phyloP scores from a whole-genome alignment of 2,888 invertebrate species.

The Drosophila atroscutellata region DNA sequence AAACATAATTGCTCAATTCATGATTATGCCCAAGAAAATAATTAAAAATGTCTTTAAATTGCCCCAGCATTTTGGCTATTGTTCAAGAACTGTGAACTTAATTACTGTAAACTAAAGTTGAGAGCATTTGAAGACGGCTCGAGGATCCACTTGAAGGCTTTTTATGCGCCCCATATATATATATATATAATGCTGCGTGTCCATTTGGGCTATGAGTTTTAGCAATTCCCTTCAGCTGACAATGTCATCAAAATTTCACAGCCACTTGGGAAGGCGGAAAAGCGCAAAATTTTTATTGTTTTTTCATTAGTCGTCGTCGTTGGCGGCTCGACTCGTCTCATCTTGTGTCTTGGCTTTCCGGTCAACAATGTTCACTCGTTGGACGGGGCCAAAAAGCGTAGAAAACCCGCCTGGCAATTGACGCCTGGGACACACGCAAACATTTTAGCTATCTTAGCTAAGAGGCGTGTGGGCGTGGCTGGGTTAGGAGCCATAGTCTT shows the following conservation, averaged over 20 bases:
- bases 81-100: slow-evolving; percentile 50
- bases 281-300: slow-evolving; percentile 79
- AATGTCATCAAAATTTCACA: slow-evolving; percentile 78
- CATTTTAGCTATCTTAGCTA: slow-evolving; percentile 5
- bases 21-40: slow-evolving; percentile 27
- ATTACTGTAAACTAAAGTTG: slow-evolving; percentile 53
- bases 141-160: slow-evolving; percentile 26
- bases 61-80: slow-evolving; percentile 31
- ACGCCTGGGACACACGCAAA: slow-evolving; percentile 46
- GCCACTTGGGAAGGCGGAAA: slow-evolving; percentile 79
- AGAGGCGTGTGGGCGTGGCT: background rate
- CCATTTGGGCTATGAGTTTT: slow-evolving; percentile 56
- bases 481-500: slow-evolving; percentile 8
- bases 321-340: slow-evolving; percentile 9
- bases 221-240: slow-evolving; percentile 69
- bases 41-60: slow-evolving; percentile 33
- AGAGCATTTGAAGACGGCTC: slow-evolving; percentile 18
- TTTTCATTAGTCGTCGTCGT: slow-evolving; percentile 69
- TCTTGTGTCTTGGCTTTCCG: slow-evolving; percentile 4
- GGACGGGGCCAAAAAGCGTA: slow-evolving; percentile 30
- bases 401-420: slow-evolving; percentile 44
- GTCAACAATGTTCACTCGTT: slow-evolving; percentile 49
- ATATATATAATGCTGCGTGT: slow-evolving; percentile 36
- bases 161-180: background rate
- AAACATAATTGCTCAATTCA: slow-evolving; percentile 42